A percentile compares a stretch with the other conserved stretches of the same genome.
phyloP scores from a whole-genome alignment of 2,113 vertebrate species.

The Ammodramus savannarum region DNA sequence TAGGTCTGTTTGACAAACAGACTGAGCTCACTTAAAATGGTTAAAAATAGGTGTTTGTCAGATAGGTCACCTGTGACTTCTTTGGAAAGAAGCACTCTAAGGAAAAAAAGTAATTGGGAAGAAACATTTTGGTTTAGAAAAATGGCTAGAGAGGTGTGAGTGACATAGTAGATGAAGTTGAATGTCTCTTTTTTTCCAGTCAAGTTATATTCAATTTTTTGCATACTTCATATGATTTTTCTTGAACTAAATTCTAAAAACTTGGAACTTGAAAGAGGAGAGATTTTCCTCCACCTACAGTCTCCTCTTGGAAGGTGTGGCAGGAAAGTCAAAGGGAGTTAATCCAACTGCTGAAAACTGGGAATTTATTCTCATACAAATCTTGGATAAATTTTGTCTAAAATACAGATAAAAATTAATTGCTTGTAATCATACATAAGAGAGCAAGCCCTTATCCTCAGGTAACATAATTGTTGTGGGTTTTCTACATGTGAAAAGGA shows the following conservation, averaged over 20 bases:
- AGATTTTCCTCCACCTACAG: background rate
- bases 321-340: background rate
- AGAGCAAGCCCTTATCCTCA: background rate
- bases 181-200: background rate
- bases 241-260: background rate
- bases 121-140: background rate
- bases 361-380: background rate
- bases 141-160: background rate
- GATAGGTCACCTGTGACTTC: background rate
- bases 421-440: background rate
- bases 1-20: background rate
- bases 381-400: background rate
- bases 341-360: background rate
- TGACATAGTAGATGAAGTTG: background rate
- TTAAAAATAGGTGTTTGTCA: conserved; percentile 9
- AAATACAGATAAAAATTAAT: background rate
- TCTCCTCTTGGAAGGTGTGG: background rate
- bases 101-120: background rate
- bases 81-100: background rate
- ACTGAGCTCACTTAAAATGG: background rate
- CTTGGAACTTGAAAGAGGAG: background rate
- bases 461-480: background rate
- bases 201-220: background rate
- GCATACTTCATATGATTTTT: background rate
- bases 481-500: background rate